phyloP scores from a whole-genome alignment of 2,888 invertebrate genomes.

The Belgica antarctica region DNA sequence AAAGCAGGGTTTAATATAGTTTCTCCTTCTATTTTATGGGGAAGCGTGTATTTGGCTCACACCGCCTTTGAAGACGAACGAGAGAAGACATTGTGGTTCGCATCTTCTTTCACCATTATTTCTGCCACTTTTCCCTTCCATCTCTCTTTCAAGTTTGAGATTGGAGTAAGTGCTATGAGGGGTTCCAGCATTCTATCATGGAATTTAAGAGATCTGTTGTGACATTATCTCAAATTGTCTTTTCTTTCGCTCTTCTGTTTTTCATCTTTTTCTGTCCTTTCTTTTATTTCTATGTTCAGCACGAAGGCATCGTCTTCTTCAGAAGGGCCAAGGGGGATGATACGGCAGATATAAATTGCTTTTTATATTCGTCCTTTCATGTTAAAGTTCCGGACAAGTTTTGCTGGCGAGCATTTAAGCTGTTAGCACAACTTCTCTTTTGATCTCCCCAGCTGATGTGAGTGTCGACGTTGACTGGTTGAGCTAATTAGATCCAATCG shows the following conservation, averaged over 20 bases:
- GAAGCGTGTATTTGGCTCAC: conserved; percentile 6
- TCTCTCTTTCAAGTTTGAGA: conserved; percentile 8
- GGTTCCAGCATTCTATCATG: conserved; percentile 14
- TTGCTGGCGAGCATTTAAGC: neutral
- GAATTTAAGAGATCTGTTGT: conserved; percentile 32
- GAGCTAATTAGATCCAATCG: conserved; percentile 11
- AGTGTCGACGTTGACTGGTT: too few relatives aligned
- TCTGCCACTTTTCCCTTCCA: conserved; percentile 25
- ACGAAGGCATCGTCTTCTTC: neutral
- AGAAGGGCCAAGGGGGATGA: conserved; percentile 30
- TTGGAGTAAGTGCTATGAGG: too few relatives aligned
- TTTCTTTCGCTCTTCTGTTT: neutral
- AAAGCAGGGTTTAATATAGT: conserved; percentile 5
- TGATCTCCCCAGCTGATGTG: conserved; percentile 12
- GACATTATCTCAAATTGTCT: conserved; percentile 43
- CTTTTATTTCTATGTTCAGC: neutral
- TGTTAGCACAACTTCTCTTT: neutral
- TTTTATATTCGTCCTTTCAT: neutral
- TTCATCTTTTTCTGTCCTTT: neutral
- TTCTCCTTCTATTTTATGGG: conserved; percentile 17
- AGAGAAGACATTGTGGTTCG: conserved; percentile 32
- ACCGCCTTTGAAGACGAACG: neutral
- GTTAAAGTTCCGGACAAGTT: neutral
- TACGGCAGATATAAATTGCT: conserved; percentile 27
- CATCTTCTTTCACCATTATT: neutral